Evolutionary conservation across 2,113 vertebrate species (phyloP), one percentile per base, ranked within the genome.

Genomic region (Cyprinodon brontotheroides): DNA sequence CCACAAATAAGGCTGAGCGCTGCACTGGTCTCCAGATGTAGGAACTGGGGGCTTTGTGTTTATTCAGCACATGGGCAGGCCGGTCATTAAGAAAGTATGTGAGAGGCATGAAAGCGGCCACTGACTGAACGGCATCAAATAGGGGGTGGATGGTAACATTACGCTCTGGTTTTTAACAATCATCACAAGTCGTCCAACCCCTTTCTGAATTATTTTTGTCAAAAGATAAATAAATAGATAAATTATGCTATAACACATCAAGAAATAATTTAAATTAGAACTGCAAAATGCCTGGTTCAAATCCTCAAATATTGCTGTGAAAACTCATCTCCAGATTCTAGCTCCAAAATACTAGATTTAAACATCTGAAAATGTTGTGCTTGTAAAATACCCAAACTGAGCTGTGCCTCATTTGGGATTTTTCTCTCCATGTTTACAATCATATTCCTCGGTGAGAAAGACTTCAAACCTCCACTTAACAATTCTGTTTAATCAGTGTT

Each of bases 401-500:
- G 86, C 75, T 2, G 40, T 76, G 83, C 85, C 79, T 93, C 92
- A 89, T 87, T 68, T 68, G 90, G 92, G 92, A 89, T 89, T 92
- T 92, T 91, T 84, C 84, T 82, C 86, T 89, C 86, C 86, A 81
- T 95, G 93, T 94, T 95, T 94, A 94, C 93, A 91, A 92, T 94
- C 93, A 84, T 93, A 94, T 92, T 93, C 92, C 94, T 94, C 87
- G 74, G 93, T 92, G 93, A 90, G 91, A 83, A 80, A 91, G 89
- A 93, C 92, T 93, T 94, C 91, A 94, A 93, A 93, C 91, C 86
- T 92, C 87, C 87, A 90, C 91, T 95, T 92, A 92, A 91, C 90
- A 93, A 94, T 94, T 94, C 94, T 92, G 93, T 95, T 95, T 95
- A 92, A 94, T 95, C 92, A 94, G 92, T 74, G 83, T 88, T 93